phyloP scores from a whole-genome alignment of 2,888 invertebrate genomes.

The Eristalinus sepulchralis region DNA sequence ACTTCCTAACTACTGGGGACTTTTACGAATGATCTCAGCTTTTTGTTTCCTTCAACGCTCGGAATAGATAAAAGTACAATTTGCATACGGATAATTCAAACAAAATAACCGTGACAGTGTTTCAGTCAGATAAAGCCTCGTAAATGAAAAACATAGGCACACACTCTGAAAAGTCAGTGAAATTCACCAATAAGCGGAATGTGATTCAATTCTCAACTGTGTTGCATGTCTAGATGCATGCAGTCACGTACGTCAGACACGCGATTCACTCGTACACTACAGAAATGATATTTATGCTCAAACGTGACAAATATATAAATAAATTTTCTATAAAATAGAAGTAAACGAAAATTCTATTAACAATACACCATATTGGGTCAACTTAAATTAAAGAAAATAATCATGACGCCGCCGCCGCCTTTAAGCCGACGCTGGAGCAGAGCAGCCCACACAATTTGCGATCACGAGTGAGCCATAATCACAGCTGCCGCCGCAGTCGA shows the following conservation, averaged over 20 bases:
- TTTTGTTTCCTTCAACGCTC: not conserved
- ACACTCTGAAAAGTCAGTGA: not conserved
- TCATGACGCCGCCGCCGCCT: constrained; percentile 33
- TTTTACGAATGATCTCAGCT: constrained; percentile 13
- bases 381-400: constrained; percentile 42
- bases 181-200: not conserved
- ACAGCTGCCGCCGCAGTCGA: not conserved
- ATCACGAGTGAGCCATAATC: constrained; percentile 40
- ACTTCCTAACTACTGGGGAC: not conserved
- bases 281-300: not conserved
- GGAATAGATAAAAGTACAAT: not conserved
- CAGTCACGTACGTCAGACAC: not conserved
- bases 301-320: not conserved
- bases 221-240: not conserved
- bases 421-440: not conserved
- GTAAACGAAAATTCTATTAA: not conserved
- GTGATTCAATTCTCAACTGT: not conserved
- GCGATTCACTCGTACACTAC: not conserved
- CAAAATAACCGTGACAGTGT: not conserved
- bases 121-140: not conserved
- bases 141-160: not conserved
- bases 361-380: constrained; percentile 27
- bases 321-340: constrained; percentile 18
- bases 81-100: not conserved
- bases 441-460: constrained; percentile 51